Evolutionary conservation across 2,888 invertebrate species (phyloP), one percentile per base, ranked within the genome.

Genomic region (Alloscopus bannaensis): DNA sequence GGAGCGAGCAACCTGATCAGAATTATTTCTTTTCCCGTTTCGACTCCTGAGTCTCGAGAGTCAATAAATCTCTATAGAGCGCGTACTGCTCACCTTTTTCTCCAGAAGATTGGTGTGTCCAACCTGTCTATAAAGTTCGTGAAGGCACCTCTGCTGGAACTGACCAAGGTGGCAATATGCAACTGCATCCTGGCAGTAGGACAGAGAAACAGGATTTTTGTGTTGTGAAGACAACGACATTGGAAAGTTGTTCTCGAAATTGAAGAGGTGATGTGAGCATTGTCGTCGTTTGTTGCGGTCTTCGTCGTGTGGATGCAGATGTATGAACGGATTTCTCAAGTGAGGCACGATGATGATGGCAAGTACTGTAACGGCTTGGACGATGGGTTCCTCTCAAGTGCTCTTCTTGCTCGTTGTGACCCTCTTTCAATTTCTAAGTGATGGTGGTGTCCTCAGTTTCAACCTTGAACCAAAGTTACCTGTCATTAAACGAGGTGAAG

Each of bases 391-490:
- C 80, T 80, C 80, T 83, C 81, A 84, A 84, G 79, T 84, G 80
- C 80, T 80, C 80, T 80, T 80, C 68, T 64, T 73, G 31, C 80
- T 80, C 50, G 55, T 70, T 65, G 73, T 69, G 75, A 70, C 71
- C 80, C 80, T 83, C 76, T 82, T 71, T 59, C 78, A 66, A 69
- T 52, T 82, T 60, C 64, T 76, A 65, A 71, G 76, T 81, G 78
- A 71, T 77, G 80, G 64, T 81, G 72, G 77, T 71, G 82, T 80
- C 75, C 72, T 79, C 65, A 81, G 81, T 50, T 94, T 93, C 89
- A 95, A 95, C 90, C 91, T 95, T 89, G 95, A 95, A 90, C 91
- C 93, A 87, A 91, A 91, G 84, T 93, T 93, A 86, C 93, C 92
- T 89, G 91, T 93, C 79, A 91, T 92, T 87, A 93, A 94, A 88